Evolutionary conservation across 2,888 invertebrate genomes (phyloP).

Genomic region (Philopedon plagiatum): DNA sequence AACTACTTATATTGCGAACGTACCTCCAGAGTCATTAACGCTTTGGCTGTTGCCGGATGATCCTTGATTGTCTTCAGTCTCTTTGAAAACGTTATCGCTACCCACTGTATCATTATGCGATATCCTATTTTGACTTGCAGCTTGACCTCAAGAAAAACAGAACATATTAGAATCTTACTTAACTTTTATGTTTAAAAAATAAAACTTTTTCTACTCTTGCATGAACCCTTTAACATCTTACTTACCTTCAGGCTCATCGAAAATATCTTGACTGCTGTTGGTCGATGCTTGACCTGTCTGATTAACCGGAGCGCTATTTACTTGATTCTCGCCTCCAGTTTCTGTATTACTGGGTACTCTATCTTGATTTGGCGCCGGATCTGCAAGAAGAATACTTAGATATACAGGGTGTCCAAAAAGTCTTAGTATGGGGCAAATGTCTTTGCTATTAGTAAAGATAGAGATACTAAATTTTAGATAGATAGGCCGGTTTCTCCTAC

Average conservation of each 20-base stretch:
- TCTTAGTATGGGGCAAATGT: no score
- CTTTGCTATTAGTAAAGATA: no score
- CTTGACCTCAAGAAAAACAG: background rate
- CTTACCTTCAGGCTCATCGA: background rate
- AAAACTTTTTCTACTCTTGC: no score
- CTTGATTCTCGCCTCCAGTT: background rate
- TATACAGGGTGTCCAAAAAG: no score
- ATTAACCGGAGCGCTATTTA: background rate
- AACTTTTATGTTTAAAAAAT: no score
- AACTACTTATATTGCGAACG: background rate
- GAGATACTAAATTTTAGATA: no score
- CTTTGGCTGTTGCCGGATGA: background rate
- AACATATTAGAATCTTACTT: no score
- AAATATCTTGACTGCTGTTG: background rate
- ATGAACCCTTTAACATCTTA: background rate
- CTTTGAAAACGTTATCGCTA: background rate
- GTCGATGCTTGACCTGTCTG: no score
- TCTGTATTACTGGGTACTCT: background rate
- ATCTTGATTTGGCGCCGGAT: background rate
- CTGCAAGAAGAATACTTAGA: background rate
- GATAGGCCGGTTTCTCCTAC: no score
- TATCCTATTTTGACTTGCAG: background rate
- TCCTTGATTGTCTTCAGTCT: background rate
- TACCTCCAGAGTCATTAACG: constrained; percentile 6
- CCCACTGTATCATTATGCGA: background rate